Evolutionary conservation across 2,797 vertebrate species (phyloP).

Genomic region (Phrynocephalus guinanensis): DNA sequence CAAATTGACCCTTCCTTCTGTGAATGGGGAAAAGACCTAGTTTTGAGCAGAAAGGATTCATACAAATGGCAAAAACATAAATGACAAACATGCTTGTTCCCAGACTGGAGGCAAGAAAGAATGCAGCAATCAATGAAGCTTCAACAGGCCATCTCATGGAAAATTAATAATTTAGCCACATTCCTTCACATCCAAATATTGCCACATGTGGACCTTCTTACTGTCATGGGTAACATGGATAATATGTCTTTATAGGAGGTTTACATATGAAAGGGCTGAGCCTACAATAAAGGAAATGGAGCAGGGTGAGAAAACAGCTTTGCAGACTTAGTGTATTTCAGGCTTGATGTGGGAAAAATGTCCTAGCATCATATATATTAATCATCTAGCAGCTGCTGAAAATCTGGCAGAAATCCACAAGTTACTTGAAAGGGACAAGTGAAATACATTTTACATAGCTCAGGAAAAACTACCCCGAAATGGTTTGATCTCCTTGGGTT

Average conservation of each 20-base stretch:
- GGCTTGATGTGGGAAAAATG: conserved; percentile 11
- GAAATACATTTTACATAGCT: neutral
- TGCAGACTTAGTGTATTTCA: neutral
- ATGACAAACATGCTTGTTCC: neutral
- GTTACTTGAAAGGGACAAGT: conserved; percentile 19
- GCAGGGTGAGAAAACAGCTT: neutral
- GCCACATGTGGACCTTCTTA: neutral
- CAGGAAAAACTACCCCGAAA: neutral
- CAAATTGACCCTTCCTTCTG: no score
- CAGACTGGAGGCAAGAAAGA: neutral
- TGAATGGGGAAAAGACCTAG: no score
- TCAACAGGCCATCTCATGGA: no score
- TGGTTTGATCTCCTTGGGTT: conserved; percentile 5
- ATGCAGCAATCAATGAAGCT: no score
- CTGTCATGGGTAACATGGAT: neutral
- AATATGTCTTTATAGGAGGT: neutral
- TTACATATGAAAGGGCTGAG: neutral
- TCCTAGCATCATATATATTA: conserved; percentile 12
- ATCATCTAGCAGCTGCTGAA: conserved; percentile 12
- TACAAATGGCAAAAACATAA: no score
- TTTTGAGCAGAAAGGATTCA: no score
- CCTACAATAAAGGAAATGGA: neutral
- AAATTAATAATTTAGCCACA: no score
- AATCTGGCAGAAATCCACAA: conserved; percentile 21
- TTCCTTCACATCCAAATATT: no score